Percentiles rank a stretch among this genome's conserved stretches.
Conservation (phyloP, 2,797 vertebrate species). For the Spinus pinus region DNA sequence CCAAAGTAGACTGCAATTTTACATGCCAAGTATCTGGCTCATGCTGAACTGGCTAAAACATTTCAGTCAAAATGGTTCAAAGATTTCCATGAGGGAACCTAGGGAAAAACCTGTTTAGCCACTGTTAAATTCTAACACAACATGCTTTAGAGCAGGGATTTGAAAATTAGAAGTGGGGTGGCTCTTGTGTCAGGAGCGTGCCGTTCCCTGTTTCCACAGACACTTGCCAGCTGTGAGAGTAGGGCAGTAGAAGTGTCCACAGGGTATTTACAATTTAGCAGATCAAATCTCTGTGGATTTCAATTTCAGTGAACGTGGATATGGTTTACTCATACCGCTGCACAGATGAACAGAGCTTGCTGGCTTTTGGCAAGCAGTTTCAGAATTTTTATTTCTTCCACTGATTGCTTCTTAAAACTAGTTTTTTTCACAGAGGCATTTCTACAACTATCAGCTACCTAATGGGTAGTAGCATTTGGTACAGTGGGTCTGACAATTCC, state of each 20-base stretch:
- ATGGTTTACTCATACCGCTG: not conserved
- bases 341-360: not conserved
- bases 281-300: not conserved
- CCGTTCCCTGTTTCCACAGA: not conserved
- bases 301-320: not conserved
- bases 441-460: not conserved
- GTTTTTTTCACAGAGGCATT: not conserved
- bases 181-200: not conserved
- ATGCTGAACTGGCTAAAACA: not conserved
- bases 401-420: not conserved
- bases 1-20: not conserved
- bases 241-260: not conserved
- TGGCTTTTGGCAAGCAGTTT: not conserved
- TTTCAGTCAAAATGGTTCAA: not conserved
- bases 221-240: not conserved
- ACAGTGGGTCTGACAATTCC: not conserved
- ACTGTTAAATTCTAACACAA: not conserved
- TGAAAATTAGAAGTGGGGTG: not conserved
- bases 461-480: not conserved
- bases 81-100: not conserved
- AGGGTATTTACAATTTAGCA: not conserved
- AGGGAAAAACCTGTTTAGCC: not conserved
- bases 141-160: not conserved
- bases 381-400: not conserved
- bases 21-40: not conserved